Conservation (phyloP, 2,888 invertebrate genomes). For the Lordiphosa fenestrarum region DNA sequence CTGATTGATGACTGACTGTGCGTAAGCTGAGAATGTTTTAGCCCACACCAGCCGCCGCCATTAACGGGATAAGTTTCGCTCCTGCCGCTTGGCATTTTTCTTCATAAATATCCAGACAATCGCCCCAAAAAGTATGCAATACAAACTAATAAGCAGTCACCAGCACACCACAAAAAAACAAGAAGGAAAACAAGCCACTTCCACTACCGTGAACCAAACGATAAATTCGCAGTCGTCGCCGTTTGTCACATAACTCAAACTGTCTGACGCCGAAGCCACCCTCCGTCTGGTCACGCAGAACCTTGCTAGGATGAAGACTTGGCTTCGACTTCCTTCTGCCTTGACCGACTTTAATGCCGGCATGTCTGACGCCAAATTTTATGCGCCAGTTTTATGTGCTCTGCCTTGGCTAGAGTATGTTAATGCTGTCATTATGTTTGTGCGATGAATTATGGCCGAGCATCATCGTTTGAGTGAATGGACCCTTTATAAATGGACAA, state of each 20-base stretch:
- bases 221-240: conserved; percentile 33
- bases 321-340: conserved; percentile 38
- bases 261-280: conserved; percentile 68
- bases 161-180: conserved; percentile 25
- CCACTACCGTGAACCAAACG: conserved; percentile 51
- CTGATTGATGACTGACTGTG: conserved; percentile 60
- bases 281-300: conserved; percentile 64
- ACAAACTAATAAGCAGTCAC: conserved; percentile 68
- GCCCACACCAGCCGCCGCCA: conserved; percentile 18
- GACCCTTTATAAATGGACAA: background rate
- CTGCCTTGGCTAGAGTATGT: conserved; percentile 15
- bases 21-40: conserved; percentile 24
- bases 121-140: conserved; percentile 46
- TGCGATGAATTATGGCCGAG: conserved; percentile 9
- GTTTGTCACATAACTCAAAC: conserved; percentile 73
- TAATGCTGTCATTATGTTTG: conserved; percentile 20
- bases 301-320: conserved; percentile 22
- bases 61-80: conserved; percentile 44
- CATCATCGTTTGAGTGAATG: conserved; percentile 4
- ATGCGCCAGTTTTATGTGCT: conserved; percentile 40
- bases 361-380: conserved; percentile 77
- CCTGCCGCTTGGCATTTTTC: conserved; percentile 42
- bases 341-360: conserved; percentile 72
- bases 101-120: conserved; percentile 67
- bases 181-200: conserved; percentile 14